Evolutionary conservation across 2,797 vertebrate genomes (phyloP), one percentile per base, ranked within the genome.

Genomic region (Peromyscus eremicus): DNA sequence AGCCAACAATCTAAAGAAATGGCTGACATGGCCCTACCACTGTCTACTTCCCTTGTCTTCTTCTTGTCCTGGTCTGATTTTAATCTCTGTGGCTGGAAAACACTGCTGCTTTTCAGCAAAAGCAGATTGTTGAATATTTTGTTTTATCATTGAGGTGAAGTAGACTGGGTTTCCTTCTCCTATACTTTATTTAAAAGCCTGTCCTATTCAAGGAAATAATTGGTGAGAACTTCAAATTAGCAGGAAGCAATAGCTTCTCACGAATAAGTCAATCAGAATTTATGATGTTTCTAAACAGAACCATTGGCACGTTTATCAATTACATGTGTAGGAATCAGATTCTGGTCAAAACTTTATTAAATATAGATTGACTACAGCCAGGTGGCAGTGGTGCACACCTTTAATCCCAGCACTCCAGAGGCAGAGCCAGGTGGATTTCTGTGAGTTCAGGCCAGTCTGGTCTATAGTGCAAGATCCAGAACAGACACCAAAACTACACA

Each of bases 11-110:
- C 23, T 52, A 77, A 96, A 94, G 37, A 60, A 76, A 17, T 71
- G 52, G 89, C 5, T 23, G 6, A 34, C 0, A 32, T 4, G 55
- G 25, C 55, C 71, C 91, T 6, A 19, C 68, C 97, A 91, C 60
- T 4, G 2, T 6, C 8, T 94, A 23, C 25, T n/a, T 40, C 75
- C 13, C 5, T 80, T 89, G 68, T 68, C 5, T n/a, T 43, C 82
- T 70, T 10, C 27, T n/a, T 43, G 34, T 70, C 11, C 0, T 94
- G 40, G 64, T 60, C 92, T 76, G 68, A 95, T 79, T 29, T 92
- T 92, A 97, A 97, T 27, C 46, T 40, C 5, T 70, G 43, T 89
- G 71, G n/a, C 34, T 90, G 27, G 55, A 81, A 46, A 5, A 93
- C 92, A 97, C 52, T 60, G 21, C 25, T 91, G 62, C 7, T 12